Base-by-base conservation (phyloP, 1,140 invertebrate species). In the Spodoptera litura region DNA sequence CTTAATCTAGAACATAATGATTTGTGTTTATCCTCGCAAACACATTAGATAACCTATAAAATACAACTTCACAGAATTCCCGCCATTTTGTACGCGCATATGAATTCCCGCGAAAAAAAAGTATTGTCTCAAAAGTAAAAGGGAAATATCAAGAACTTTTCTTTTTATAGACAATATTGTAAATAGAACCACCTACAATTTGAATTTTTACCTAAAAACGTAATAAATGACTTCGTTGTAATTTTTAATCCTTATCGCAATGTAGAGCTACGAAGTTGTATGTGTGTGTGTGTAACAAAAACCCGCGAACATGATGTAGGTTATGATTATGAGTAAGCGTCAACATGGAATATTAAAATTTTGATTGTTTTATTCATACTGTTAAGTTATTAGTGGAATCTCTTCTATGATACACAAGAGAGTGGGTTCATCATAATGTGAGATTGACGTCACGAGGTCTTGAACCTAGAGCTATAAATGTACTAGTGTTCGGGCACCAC, bases 381-480 rank as follows among this genome's bases (percentile, higher is more conserved):
- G 38, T 25, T 44, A 15, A 64, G 4, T 49, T 49, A 44, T 64
- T 49, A 9, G 38, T 64, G 3, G 61, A 49, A 64, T 64, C 38
- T 49, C 38, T 49, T 49, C 38, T n/a, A 70, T 53, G 52, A 20
- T 25, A 20, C 27, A 13, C 13, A 6, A 58, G 31, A 49, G 55
- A 13, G 31, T 49, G 44, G 56, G 15, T 51, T 61, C 44, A 56
- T 59, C 20, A 52, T 72, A 56, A 12, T 64, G 15, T n/a, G 11
- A 70, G 66, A 12, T 51, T 66, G 76, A 71, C 55, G 55, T 70
- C 38, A 71, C 38, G 55, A 78, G 76, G 64, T 78, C 76, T 71
- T 78, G 76, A 78, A 71, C 64, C 64, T n/a, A 58, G 35, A 38
- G n/a, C 61, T 75, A 77, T 77, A 68, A 77, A 78, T 51, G 58